These are phyloP conservation scores for Nestor notabilis DNA, from an alignment of 2,113 vertebrate genomes.

Conservation along the genomic window DNA sequence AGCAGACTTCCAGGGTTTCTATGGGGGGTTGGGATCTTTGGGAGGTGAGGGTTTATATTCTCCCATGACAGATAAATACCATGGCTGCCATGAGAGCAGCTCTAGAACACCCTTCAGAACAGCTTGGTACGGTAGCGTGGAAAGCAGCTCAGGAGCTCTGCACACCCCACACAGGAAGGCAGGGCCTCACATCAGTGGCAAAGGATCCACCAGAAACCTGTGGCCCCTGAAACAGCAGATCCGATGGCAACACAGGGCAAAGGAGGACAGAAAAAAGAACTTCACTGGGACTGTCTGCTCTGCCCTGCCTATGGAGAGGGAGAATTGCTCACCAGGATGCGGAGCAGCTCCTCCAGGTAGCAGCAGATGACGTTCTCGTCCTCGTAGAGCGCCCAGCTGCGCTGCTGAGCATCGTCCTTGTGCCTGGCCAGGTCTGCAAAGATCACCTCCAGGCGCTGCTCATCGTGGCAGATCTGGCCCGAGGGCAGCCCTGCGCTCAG, in stretches of 20 bases:
- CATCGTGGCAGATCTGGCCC: slow-evolving; percentile 94
- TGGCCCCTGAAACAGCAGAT: not conserved
- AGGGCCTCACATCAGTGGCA: not conserved
- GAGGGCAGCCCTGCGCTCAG: slow-evolving; percentile 84
- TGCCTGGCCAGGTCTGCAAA: slow-evolving; percentile 90
- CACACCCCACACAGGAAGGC: not conserved
- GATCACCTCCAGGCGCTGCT: slow-evolving; percentile 95
- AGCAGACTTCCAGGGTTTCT: not conserved
- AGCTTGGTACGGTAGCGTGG: not conserved
- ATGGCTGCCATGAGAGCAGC: not conserved
- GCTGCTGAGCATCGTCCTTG: slow-evolving; percentile 94
- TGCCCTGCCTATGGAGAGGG: not conserved
- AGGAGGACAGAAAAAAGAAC: not conserved
- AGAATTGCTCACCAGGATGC: slow-evolving; percentile 86
- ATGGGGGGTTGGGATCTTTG: not conserved
- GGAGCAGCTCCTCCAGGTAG: slow-evolving; percentile 86
- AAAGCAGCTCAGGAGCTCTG: not conserved
- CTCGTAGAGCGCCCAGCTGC: slow-evolving; percentile 87
- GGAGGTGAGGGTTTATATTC: not conserved
- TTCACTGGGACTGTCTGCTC: not conserved
- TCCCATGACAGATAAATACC: not conserved
- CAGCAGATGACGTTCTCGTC: slow-evolving; percentile 83
- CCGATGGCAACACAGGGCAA: not conserved
- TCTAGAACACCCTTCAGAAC: not conserved
- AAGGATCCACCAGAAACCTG: not conserved